Conservation (phyloP, 2,113 vertebrate species). For the Lophochroa leadbeateri region DNA sequence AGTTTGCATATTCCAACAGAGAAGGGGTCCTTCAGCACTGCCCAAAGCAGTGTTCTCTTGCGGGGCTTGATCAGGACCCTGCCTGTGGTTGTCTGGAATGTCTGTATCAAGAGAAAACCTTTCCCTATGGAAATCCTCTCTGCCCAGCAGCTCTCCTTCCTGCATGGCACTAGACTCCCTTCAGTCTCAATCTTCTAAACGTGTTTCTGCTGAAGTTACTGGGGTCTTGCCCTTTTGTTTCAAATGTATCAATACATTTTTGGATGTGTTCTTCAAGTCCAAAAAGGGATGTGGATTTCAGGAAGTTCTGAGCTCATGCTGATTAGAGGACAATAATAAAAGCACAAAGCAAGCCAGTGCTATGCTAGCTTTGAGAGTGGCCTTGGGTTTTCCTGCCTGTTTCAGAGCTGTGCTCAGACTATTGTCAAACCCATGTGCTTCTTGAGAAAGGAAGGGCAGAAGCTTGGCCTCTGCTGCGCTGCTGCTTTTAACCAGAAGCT, state of each 20-base stretch:
- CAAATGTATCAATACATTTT: neutral
- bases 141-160: neutral
- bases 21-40: neutral
- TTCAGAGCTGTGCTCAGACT: neutral
- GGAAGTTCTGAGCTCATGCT: neutral
- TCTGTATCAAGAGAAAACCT: neutral
- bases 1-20: neutral
- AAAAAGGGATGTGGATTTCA: neutral
- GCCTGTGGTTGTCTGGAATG: neutral
- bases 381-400: neutral
- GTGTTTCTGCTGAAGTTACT: neutral
- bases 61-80: neutral
- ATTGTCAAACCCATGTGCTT: neutral
- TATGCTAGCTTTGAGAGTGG: neutral
- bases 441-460: neutral
- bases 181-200: neutral
- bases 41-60: neutral
- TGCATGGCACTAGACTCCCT: neutral
- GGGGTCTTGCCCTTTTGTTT: neutral
- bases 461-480: neutral
- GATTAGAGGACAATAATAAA: neutral
- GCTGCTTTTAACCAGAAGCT: neutral
- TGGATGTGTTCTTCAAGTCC: neutral
- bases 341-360: neutral
- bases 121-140: neutral